Evolutionary conservation across 2,113 vertebrate genomes (phyloP).

Genomic region (Pluvialis apricaria): DNA sequence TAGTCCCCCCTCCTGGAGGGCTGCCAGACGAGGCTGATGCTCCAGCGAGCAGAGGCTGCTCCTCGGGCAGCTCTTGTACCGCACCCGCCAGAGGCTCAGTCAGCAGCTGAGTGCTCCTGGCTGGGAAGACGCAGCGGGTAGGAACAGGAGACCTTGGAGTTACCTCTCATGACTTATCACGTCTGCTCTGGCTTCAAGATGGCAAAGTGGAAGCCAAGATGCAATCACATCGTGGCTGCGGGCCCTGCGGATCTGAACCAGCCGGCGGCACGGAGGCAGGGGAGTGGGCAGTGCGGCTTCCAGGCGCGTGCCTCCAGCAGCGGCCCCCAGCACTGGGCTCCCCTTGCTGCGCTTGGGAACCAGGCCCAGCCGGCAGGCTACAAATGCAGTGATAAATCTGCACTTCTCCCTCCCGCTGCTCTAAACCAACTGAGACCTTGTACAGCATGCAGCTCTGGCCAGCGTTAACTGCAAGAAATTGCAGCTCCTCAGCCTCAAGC

Average conservation of each 20-base stretch:
- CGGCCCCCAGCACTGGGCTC: background rate
- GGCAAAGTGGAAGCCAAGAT: background rate
- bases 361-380: background rate
- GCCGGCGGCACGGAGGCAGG: background rate
- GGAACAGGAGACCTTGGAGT: background rate
- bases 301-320: background rate
- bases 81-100: background rate
- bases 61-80: accelerated
- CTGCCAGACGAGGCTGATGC: background rate
- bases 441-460: background rate
- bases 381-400: background rate
- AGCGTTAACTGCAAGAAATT: background rate
- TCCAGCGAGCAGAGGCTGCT: accelerated
- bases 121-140: background rate
- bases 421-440: background rate
- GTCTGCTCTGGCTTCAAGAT: background rate
- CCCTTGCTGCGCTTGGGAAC: no score
- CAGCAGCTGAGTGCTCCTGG: background rate
- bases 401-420: background rate
- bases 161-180: background rate
- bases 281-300: background rate
- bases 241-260: background rate
- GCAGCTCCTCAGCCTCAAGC: background rate
- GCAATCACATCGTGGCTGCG: accelerated
- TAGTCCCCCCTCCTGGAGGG: background rate